These are phyloP conservation scores for Lasioglossum albipes DNA, from an alignment of 1,140 invertebrate species.

Conservation along the genomic window DNA sequence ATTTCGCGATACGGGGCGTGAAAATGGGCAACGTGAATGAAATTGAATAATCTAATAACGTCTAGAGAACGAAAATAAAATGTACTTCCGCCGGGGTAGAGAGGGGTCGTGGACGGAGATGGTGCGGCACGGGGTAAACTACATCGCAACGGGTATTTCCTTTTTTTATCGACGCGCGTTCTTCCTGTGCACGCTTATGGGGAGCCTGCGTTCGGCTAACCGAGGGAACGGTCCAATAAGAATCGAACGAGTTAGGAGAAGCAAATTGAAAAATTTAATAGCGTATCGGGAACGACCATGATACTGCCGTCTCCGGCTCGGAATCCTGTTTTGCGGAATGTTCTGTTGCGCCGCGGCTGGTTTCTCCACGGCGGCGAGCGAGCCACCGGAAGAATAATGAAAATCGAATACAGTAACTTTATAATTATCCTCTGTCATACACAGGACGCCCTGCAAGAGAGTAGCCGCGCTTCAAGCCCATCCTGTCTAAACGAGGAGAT, in stretches of 20 bases:
- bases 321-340: neutral
- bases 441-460: too few relatives aligned
- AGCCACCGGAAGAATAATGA: too few relatives aligned
- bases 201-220: slow-evolving; percentile 6
- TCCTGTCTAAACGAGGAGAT: too few relatives aligned
- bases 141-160: neutral
- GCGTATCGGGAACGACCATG: slow-evolving; percentile 10
- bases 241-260: slow-evolving; percentile 22
- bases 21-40: neutral
- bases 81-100: neutral
- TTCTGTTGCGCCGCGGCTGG: neutral
- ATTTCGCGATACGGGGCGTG: too few relatives aligned
- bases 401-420: too few relatives aligned
- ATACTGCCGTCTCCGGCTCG: neutral
- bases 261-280: slow-evolving; percentile 41
- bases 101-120: too few relatives aligned
- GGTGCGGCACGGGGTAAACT: neutral
- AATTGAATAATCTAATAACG: slow-evolving; percentile 41
- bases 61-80: slow-evolving; percentile 8
- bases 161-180: neutral
- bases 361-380: too few relatives aligned
- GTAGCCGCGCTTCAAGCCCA: too few relatives aligned
- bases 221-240: slow-evolving; percentile 17
- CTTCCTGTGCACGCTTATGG: neutral
- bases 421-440: too few relatives aligned